Evolutionary conservation across 2,888 invertebrate genomes (phyloP).

Genomic region (Phortica okadai): DNA sequence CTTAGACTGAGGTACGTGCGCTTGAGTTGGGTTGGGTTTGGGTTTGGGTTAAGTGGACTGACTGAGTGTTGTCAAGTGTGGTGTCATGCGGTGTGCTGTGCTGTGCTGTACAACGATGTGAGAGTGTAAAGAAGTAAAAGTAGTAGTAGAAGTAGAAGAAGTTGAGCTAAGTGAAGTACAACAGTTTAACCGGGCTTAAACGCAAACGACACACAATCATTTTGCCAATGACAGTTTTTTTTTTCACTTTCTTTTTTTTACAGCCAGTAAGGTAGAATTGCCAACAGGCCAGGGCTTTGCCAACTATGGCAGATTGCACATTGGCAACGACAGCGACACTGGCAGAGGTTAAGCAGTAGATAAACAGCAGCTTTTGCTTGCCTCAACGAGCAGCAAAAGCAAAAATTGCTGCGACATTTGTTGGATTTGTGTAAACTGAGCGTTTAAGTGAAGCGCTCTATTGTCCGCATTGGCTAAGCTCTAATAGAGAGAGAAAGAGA

Average conservation of each 20-base stretch:
- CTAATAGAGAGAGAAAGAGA: neutral
- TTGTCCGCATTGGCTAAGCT: neutral
- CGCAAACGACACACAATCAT: constrained; percentile 21
- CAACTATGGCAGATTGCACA: neutral
- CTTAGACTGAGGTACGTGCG: neutral
- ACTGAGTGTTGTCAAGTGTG: neutral
- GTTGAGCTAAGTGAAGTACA: neutral
- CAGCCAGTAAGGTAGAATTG: neutral
- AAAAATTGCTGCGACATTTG: constrained; percentile 23
- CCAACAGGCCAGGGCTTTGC: neutral
- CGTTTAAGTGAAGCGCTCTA: neutral
- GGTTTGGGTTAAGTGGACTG: too few relatives aligned
- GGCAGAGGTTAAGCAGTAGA: constrained; percentile 5
- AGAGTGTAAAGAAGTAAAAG: too few relatives aligned
- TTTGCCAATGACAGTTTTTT: constrained; percentile 14
- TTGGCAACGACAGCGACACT: neutral
- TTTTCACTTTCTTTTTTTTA: neutral
- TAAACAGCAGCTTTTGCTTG: constrained; percentile 27
- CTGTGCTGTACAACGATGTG: neutral
- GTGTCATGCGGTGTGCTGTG: neutral
- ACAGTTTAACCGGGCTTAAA: constrained; percentile 24
- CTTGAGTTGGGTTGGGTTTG: neutral
- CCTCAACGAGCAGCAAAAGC: constrained; percentile 8
- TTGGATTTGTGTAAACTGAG: neutral
- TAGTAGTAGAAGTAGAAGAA: neutral